Percentiles rank a stretch among this genome's conserved stretches.
Conservation (phyloP, 2,797 vertebrate genomes). For the Telmatherina bonti region DNA sequence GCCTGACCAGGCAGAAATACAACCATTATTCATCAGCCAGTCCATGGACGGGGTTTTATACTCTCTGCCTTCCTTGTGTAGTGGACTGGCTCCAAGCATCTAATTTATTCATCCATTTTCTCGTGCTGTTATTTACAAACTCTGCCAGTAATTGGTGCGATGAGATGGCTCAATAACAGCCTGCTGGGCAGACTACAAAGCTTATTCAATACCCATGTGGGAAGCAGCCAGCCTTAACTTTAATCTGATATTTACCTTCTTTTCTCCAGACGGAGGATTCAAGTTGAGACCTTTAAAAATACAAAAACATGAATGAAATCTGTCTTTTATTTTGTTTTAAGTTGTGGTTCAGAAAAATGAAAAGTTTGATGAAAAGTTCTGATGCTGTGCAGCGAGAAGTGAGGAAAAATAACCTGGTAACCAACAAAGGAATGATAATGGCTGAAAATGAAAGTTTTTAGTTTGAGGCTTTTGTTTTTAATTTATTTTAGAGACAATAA, state of each 20-base stretch:
- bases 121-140: constrained; percentile 37
- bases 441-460: too few species aligned
- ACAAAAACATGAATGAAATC: neutral
- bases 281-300: constrained; percentile 9
- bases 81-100: constrained; percentile 3
- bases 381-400: too few species aligned
- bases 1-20: constrained; percentile 28
- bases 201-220: constrained; percentile 17
- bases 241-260: constrained; percentile 18
- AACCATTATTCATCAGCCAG: constrained; percentile 34
- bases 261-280: neutral
- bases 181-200: constrained; percentile 5
- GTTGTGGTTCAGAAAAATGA: neutral
- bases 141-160: constrained; percentile 21
- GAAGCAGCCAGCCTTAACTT: constrained; percentile 12
- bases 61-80: constrained; percentile 11
- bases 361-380: too few species aligned
- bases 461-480: too few species aligned
- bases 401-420: too few species aligned
- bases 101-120: constrained; percentile 50
- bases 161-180: constrained; percentile 40
- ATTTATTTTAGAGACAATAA: too few species aligned
- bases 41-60: constrained; percentile 17
- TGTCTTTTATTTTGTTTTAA: neutral
- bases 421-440: too few species aligned